These are phyloP conservation scores for Solen grandis DNA, from an alignment of 1,140 invertebrate species.

Conservation along the genomic window DNA sequence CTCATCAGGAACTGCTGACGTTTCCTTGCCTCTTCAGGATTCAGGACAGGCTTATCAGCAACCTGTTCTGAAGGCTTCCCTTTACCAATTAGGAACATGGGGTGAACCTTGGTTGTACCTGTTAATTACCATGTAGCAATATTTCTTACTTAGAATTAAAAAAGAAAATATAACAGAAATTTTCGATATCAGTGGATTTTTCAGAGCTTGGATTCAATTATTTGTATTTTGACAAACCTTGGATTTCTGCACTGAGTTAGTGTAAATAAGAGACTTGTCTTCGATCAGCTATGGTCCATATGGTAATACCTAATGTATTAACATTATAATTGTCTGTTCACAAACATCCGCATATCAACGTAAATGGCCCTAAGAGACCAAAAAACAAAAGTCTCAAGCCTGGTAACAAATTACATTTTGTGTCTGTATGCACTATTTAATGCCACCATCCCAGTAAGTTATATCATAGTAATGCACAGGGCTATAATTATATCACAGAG, in stretches of 20 bases:
- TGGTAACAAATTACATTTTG: too few species aligned
- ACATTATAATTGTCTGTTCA: too few species aligned
- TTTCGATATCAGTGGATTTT: neutral
- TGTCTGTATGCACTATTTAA: too few species aligned
- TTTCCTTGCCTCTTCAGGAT: constrained; percentile 43
- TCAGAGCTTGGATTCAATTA: neutral
- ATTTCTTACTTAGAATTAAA: neutral
- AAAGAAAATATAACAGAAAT: neutral
- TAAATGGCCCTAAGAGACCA: too few species aligned
- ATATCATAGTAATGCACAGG: too few species aligned
- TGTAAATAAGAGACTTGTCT: neutral
- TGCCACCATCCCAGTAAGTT: too few species aligned
- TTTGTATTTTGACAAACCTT: neutral
- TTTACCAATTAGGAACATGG: constrained; percentile 47
- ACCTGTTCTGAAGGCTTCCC: constrained; percentile 9
- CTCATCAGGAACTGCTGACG: constrained; percentile 62
- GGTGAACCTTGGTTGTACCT: constrained; percentile 27
- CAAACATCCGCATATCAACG: too few species aligned
- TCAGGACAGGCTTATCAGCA: constrained; percentile 30
- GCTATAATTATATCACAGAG: too few species aligned
- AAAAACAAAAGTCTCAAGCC: too few species aligned
- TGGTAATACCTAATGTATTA: too few species aligned
- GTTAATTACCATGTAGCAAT: neutral
- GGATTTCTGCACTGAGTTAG: neutral
- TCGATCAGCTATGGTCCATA: neutral